Evolutionary conservation across 1,140 invertebrate genomes (phyloP).

Genomic region (Drosophila ambigua): DNA sequence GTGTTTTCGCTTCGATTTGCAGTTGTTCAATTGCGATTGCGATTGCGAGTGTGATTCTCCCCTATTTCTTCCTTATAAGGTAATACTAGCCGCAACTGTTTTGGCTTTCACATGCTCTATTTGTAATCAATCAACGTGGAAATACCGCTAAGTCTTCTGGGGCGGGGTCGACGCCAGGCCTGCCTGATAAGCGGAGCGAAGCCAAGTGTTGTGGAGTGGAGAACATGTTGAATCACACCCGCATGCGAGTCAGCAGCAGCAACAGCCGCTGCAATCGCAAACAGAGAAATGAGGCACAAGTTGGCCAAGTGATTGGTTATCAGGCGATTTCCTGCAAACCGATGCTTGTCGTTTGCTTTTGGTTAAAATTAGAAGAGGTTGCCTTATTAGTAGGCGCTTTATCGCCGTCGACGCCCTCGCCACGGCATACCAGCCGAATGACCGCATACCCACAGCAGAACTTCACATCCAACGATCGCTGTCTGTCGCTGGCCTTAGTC

Average conservation of each 20-base stretch:
- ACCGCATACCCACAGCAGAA: constrained; percentile 20
- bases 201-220: no score
- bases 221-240: constrained; percentile 30
- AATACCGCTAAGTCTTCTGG: constrained; percentile 21
- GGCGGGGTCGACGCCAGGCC: constrained; percentile 19
- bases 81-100: constrained; percentile 10
- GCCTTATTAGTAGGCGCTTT: constrained; percentile 36
- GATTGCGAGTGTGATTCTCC: constrained; percentile 28
- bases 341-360: constrained; percentile 1
- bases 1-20: constrained; percentile 31
- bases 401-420: constrained; percentile 33
- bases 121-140: constrained; percentile 40
- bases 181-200: constrained; percentile 19
- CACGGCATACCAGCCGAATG: constrained; percentile 29
- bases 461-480: neutral
- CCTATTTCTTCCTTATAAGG: constrained; percentile 41
- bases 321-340: constrained; percentile 31
- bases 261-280: constrained; percentile 5
- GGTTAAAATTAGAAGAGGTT: constrained; percentile 10
- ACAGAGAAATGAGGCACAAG: no score
- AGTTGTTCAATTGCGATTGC: constrained; percentile 2
- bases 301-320: constrained; percentile 26
- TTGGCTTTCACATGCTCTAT: constrained; percentile 3
- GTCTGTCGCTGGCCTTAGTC: constrained; percentile 23
- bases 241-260: constrained; percentile 9